These are phyloP conservation scores for Leguminivora glycinivorella DNA, from an alignment of 1,140 invertebrate genomes.

Conservation along the genomic window DNA sequence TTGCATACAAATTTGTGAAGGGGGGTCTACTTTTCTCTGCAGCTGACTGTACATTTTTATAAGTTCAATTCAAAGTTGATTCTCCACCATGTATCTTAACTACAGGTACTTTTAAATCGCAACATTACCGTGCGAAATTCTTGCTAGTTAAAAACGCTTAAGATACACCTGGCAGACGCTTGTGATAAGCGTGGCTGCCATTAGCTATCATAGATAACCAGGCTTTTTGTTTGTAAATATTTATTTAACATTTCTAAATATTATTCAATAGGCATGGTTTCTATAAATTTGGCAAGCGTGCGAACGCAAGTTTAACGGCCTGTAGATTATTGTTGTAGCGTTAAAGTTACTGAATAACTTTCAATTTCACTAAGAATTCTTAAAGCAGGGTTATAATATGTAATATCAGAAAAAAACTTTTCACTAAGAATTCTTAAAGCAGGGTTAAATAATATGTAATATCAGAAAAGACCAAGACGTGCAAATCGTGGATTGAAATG, in stretches of 20 bases:
- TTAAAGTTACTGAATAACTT: not conserved
- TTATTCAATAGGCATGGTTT: not conserved
- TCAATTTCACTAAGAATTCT: not conserved
- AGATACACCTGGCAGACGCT: not conserved
- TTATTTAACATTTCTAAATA: not conserved
- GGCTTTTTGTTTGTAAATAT: not conserved
- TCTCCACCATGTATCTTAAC: not conserved
- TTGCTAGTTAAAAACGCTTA: not conserved
- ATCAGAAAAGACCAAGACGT: too few species aligned
- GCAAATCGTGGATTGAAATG: not conserved
- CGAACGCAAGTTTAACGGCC: not conserved
- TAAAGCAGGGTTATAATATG: too few species aligned
- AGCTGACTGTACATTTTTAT: too few species aligned
- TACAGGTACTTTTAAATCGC: not conserved
- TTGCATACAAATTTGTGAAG: too few species aligned
- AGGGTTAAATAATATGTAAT: too few species aligned
- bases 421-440: too few species aligned
- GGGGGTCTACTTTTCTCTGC: too few species aligned
- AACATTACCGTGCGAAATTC: not conserved
- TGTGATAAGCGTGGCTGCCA: not conserved
- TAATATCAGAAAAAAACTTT: too few species aligned
- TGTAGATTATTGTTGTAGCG: conserved; percentile 13
- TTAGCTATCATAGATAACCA: not conserved
- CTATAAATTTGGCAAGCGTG: not conserved
- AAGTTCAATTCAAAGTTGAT: not conserved